phyloP scores from a whole-genome alignment of 2,888 invertebrate species.

The Campoplex capitator region DNA sequence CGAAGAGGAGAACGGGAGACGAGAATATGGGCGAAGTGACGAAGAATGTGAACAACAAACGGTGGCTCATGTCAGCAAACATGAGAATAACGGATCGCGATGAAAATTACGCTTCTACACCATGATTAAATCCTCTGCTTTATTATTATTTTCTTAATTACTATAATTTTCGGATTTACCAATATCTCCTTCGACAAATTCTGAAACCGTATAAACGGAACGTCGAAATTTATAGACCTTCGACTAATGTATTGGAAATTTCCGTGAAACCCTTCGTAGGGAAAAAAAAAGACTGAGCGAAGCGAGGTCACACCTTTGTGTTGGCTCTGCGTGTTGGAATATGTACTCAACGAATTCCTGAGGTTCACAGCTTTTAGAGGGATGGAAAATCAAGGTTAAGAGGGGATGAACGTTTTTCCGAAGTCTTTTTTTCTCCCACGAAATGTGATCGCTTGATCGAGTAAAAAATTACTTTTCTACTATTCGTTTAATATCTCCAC shows the following conservation, averaged over 20 bases:
- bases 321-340: neutral
- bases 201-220: neutral
- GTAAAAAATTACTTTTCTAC: neutral
- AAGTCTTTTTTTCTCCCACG: neutral
- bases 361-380: neutral
- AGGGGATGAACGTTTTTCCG: slow-evolving; percentile 17
- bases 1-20: neutral
- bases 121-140: neutral
- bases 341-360: slow-evolving; percentile 7
- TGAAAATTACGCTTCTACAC: neutral
- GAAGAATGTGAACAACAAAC: neutral
- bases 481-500: neutral
- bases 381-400: slow-evolving; percentile 23
- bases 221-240: neutral
- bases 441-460: slow-evolving; percentile 34
- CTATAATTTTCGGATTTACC: neutral
- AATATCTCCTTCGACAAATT: neutral
- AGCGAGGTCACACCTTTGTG: neutral
- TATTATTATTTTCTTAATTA: neutral
- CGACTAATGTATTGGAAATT: neutral
- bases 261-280: neutral
- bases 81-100: slow-evolving; percentile 1
- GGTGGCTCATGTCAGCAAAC: neutral
- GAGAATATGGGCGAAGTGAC: neutral
- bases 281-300: neutral